Percentiles rank a stretch among this genome's conserved stretches.
These are phyloP conservation scores for Siphamia tubifer DNA, from an alignment of 2,113 vertebrate species.

Conservation along the genomic window DNA sequence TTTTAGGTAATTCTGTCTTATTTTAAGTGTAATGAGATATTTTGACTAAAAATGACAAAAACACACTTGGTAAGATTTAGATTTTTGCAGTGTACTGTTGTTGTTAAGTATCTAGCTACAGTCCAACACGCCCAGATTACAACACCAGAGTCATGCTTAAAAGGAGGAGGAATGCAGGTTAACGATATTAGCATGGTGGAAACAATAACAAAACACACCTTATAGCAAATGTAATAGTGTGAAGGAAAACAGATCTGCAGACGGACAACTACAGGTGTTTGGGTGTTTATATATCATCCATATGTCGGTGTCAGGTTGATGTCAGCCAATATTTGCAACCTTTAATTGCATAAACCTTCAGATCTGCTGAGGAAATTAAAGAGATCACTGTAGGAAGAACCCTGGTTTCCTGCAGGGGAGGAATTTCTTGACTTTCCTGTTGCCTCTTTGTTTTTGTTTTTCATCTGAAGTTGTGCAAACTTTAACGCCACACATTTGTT, in stretches of 20 bases:
- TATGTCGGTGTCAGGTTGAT: background rate
- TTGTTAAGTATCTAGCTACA: background rate
- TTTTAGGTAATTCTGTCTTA: too few species aligned
- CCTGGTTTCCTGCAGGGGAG: conserved; percentile 17
- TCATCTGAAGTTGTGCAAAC: background rate
- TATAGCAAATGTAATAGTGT: too few species aligned
- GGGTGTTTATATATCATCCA: background rate
- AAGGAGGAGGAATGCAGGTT: background rate
- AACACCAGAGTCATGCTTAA: background rate
- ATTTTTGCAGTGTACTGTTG: too few species aligned
- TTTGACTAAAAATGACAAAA: too few species aligned
- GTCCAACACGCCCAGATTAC: conserved; percentile 16
- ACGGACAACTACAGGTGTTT: background rate
- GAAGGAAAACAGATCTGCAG: background rate
- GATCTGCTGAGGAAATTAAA: conserved; percentile 52
- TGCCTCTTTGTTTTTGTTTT: background rate
- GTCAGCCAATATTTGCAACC: background rate
- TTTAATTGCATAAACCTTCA: background rate
- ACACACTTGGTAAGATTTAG: too few species aligned
- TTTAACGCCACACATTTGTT: conserved; percentile 17
- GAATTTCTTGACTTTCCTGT: conserved; percentile 25
- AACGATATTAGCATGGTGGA: too few species aligned
- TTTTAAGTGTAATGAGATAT: too few species aligned
- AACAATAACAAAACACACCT: background rate
- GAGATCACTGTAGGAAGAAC: conserved; percentile 18